A percentile compares a stretch with the other conserved stretches of the same genome.
Conservation (phyloP, 2,797 vertebrate genomes). For the Iguana delicatissima region DNA sequence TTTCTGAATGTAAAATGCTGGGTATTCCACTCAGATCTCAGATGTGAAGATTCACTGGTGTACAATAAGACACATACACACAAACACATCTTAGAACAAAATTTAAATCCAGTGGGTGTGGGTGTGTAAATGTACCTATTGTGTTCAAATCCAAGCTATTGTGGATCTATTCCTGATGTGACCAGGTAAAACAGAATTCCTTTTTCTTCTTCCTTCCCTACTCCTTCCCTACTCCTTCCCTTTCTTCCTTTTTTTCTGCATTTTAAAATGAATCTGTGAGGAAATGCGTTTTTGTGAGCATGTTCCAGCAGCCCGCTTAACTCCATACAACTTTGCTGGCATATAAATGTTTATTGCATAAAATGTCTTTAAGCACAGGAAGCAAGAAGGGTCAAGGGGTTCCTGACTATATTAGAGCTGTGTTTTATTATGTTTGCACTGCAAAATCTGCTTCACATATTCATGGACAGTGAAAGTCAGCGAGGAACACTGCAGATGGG, state of each 20-base stretch:
- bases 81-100: background rate
- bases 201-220: background rate
- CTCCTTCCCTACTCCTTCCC: background rate
- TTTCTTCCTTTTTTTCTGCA: background rate
- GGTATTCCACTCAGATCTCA: too few species aligned
- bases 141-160: background rate
- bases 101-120: background rate
- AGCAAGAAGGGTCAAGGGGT: constrained; percentile 2
- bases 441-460: background rate
- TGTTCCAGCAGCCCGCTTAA: background rate
- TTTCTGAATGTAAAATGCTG: background rate
- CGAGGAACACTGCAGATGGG: background rate
- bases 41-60: background rate
- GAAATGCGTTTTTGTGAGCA: background rate
- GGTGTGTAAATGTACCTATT: background rate
- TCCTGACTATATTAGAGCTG: background rate
- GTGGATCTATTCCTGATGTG: background rate
- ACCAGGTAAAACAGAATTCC: background rate
- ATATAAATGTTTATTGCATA: constrained; percentile 15
- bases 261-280: background rate
- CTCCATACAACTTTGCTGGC: background rate
- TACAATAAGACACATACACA: background rate
- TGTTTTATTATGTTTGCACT: background rate
- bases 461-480: background rate
- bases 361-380: constrained; percentile 18